Base-by-base conservation (phyloP, 1,140 invertebrate species). In the Scaptodrosophila lebanonensis region DNA sequence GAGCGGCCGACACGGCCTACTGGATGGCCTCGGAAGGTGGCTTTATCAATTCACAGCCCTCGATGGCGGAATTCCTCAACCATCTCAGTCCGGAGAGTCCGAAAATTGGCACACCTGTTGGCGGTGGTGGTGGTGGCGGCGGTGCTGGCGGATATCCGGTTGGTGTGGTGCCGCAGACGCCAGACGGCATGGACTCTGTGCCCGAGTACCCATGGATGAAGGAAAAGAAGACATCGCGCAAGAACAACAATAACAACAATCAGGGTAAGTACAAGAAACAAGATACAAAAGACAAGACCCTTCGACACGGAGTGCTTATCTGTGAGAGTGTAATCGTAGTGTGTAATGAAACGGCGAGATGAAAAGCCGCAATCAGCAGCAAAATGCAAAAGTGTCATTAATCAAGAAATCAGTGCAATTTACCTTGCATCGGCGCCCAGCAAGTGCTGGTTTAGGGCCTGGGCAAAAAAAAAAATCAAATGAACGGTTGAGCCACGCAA, bases 131-230 rank as follows among this genome's bases (percentile, higher is more conserved):
- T 25, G 66, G 82, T 87, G 89, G 88, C 79, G 91, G 77, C 84
- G 89, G 84, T 72, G 67, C 56, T 17, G 77, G 71, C 59, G 88
- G 77, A 73, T 70, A 73, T 84, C 67, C 70, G 60, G 83, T 84
- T 38, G 65, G 71, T 54, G 83, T 73, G 20, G 44, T 83, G 45
- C 73, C 82, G 42, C 82, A 88, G 91, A 88, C 68, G 88, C 77
- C 79, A 91, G 44, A 90, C 89, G 87, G 92, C 91, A 82, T 91
- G 91, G 40, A 90, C 89, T 85, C 89, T 85, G 93, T 97, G 39
- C 95, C 95, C 13, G 95, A 97, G 82, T 98, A 97, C 87, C 95
- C 96, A 0, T 98, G 96, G 96, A 97, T 98, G 96, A 97, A 97
- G 86, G 96, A 98, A 88, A 98, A 98, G 90, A 98, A 98, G 88